phyloP scores from a whole-genome alignment of 2,888 invertebrate genomes.

The Megalurothrips usitatus region DNA sequence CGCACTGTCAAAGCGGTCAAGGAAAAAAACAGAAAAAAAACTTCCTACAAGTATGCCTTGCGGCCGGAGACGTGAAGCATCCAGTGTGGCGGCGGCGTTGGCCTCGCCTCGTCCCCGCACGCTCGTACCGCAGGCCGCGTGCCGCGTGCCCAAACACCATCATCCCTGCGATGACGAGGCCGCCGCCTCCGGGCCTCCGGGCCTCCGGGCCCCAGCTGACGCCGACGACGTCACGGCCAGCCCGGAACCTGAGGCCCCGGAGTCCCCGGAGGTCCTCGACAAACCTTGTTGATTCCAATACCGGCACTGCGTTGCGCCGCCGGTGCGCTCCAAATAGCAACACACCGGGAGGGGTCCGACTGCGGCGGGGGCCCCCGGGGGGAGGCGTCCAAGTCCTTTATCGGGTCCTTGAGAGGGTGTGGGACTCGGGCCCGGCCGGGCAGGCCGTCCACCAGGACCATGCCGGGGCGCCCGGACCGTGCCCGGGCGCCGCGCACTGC shows the following conservation, averaged over 20 bases:
- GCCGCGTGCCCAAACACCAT: not conserved
- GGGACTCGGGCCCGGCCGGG: not conserved
- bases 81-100: not conserved
- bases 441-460: not conserved
- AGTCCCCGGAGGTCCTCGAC: not conserved
- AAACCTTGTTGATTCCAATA: not conserved
- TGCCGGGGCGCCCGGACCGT: no score
- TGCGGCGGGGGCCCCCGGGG: no score
- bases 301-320: not conserved
- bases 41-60: not conserved
- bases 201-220: not conserved
- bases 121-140: no score
- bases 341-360: not conserved
- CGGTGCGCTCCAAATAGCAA: not conserved
- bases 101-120: no score
- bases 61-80: no score
- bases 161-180: not conserved
- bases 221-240: not conserved
- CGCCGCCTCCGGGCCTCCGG: not conserved
- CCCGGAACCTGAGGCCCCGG: no score
- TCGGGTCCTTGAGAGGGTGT: constrained; percentile 1
- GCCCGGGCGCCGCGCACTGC: not conserved
- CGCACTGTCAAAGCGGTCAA: not conserved
- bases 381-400: constrained; percentile 2
- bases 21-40: not conserved